These are phyloP conservation scores for Anabas testudineus DNA, from an alignment of 2,797 vertebrate species.

Conservation along the genomic window DNA sequence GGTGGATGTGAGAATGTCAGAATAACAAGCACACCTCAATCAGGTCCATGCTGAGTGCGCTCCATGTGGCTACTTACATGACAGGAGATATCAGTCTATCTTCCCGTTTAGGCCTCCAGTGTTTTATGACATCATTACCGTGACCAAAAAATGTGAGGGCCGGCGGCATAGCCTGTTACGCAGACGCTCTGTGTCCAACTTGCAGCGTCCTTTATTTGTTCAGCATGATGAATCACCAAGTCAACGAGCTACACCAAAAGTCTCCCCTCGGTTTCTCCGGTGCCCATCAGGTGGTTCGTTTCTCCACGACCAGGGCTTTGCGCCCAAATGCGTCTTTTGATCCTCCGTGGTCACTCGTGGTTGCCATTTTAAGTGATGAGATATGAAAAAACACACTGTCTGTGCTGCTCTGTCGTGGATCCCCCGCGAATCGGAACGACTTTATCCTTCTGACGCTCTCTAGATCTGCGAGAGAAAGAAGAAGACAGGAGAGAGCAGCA, in stretches of 20 bases:
- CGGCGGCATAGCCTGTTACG: conserved; percentile 66
- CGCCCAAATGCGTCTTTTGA: conserved; percentile 65
- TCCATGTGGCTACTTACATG: conserved; percentile 61
- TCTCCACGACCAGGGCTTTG: conserved; percentile 44
- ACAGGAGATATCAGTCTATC: conserved; percentile 26
- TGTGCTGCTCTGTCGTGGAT: conserved; percentile 55
- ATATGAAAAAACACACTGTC: conserved; percentile 19
- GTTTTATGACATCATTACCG: conserved; percentile 76
- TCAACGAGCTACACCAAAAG: conserved; percentile 64
- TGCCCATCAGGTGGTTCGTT: conserved; percentile 78
- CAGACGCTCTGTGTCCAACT: conserved; percentile 63
- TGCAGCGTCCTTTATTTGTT: conserved; percentile 61
- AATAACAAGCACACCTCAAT: conserved; percentile 47
- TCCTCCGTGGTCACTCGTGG: conserved; percentile 70
- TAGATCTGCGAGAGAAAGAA: conserved; percentile 72
- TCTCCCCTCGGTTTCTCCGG: conserved; percentile 40
- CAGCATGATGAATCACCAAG: conserved; percentile 64
- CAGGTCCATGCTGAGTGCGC: conserved; percentile 52
- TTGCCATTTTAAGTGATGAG: conserved; percentile 78
- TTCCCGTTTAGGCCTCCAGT: conserved; percentile 37
- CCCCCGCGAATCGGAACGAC: conserved; percentile 69
- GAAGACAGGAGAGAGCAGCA: conserved; percentile 58
- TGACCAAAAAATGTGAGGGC: conserved; percentile 35
- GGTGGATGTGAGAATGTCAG: conserved; percentile 48
- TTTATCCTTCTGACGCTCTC: conserved; percentile 70